phyloP scores from a whole-genome alignment of 2,888 invertebrate genomes.

The Pardosa pseudoannulata region DNA sequence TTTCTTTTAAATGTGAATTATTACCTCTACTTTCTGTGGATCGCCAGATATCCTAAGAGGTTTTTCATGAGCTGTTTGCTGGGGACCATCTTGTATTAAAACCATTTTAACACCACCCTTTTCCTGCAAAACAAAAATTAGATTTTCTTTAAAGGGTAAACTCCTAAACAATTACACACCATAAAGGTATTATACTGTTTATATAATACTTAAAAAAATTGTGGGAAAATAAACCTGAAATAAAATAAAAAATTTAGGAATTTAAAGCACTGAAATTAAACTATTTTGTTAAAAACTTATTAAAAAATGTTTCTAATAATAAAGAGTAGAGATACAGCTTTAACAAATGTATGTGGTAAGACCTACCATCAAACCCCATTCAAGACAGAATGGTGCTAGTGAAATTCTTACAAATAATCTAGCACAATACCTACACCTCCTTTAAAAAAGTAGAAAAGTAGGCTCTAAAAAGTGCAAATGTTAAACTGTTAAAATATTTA shows the following conservation, averaged over 20 bases:
- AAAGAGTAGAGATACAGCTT: too few relatives aligned
- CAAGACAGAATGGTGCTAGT: not conserved
- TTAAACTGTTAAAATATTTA: too few relatives aligned
- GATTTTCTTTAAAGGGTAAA: too few relatives aligned
- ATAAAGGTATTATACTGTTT: not conserved
- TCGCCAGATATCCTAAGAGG: slow-evolving; percentile 96
- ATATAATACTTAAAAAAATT: too few relatives aligned
- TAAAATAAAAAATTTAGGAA: too few relatives aligned
- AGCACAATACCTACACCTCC: not conserved
- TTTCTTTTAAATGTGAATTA: too few relatives aligned
- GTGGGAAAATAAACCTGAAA: too few relatives aligned
- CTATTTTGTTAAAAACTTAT: too few relatives aligned
- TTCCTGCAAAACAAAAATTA: slow-evolving; percentile 84
- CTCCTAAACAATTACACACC: not conserved
- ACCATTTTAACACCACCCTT: slow-evolving; percentile 99
- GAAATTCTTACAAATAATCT: not conserved
- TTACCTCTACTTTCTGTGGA: slow-evolving; percentile 82
- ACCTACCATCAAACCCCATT: not conserved
- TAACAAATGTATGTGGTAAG: not conserved
- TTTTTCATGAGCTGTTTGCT: slow-evolving; percentile 90
- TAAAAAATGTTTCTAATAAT: too few relatives aligned
- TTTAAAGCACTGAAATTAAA: too few relatives aligned
- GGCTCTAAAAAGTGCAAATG: not conserved
- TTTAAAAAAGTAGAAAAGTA: not conserved
- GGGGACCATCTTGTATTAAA: slow-evolving; percentile 87